Evolutionary conservation across 2,888 invertebrate species (phyloP).

Genomic region (Girardia tigrina): DNA sequence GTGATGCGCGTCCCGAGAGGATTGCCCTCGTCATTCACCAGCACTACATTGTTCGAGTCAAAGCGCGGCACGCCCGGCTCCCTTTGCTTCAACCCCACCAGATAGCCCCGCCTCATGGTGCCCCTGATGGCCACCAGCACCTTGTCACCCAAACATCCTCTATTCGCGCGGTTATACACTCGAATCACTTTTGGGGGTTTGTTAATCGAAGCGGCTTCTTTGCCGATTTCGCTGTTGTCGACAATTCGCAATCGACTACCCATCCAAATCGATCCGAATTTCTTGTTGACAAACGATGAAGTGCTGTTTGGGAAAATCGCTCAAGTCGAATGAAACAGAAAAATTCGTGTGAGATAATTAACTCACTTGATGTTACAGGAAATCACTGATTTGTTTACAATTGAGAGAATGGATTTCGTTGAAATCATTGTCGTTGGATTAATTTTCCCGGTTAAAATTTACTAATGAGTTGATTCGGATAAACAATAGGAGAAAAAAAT

Average conservation of each 20-base stretch:
- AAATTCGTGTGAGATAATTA: too few species aligned
- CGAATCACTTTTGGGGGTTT: constrained; percentile 83
- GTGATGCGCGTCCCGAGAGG: constrained; percentile 86
- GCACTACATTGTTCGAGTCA: constrained; percentile 84
- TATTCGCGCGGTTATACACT: constrained; percentile 60
- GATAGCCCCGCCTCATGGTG: constrained; percentile 77
- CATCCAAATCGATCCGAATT: not conserved
- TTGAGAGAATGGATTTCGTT: not conserved
- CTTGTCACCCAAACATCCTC: constrained; percentile 55
- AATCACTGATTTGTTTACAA: too few species aligned
- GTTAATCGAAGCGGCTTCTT: constrained; percentile 80
- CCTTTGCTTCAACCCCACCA: constrained; percentile 71
- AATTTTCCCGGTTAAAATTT: not conserved
- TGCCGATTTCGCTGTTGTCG: constrained; percentile 88
- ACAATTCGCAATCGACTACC: constrained; percentile 72
- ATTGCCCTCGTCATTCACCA: constrained; percentile 82
- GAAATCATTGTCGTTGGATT: not conserved
- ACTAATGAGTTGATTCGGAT: not conserved
- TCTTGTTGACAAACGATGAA: not conserved
- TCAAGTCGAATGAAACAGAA: too few species aligned
- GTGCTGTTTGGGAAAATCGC: not conserved
- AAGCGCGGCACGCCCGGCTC: constrained; percentile 74
- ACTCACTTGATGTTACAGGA: too few species aligned
- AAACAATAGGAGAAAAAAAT: too few species aligned
- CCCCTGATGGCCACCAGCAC: constrained; percentile 83